Evolutionary conservation across 2,797 vertebrate genomes (phyloP).

Genomic region (Mastacembelus armatus): DNA sequence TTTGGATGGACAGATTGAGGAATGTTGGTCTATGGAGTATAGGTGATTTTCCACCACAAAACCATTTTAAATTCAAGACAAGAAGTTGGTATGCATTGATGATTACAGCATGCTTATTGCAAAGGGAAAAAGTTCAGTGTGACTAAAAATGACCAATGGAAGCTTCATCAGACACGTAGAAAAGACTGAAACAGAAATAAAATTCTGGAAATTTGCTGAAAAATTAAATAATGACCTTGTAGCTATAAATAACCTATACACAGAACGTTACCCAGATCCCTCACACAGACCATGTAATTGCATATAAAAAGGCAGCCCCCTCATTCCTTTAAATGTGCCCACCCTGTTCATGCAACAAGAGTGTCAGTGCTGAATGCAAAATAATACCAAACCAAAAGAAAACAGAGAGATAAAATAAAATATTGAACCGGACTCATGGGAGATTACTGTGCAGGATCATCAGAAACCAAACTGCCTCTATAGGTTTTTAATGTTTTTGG

Average conservation of each 20-base stretch:
- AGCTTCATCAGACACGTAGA: background rate
- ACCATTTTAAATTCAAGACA: constrained; percentile 1
- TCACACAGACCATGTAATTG: background rate
- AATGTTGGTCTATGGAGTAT: constrained; percentile 11
- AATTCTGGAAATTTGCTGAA: background rate
- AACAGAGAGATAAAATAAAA: too few relatives aligned
- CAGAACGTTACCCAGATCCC: background rate
- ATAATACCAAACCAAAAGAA: too few relatives aligned
- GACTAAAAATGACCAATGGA: background rate
- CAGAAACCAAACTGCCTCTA: too few relatives aligned
- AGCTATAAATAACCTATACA: too few relatives aligned
- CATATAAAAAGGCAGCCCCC: background rate
- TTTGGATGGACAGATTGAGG: constrained; percentile 19
- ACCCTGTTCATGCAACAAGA: background rate
- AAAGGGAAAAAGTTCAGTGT: too few relatives aligned
- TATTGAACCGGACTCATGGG: background rate
- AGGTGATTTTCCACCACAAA: constrained; percentile 10
- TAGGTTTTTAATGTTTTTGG: too few relatives aligned
- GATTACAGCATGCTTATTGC: too few relatives aligned
- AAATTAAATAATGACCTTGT: background rate
- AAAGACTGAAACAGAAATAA: background rate
- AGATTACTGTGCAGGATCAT: too few relatives aligned
- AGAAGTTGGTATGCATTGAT: background rate
- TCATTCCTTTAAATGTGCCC: background rate
- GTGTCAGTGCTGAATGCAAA: too few relatives aligned